These are phyloP conservation scores for Clarias macrocephalus DNA, from an alignment of 2,113 vertebrate genomes.

Conservation along the genomic window DNA sequence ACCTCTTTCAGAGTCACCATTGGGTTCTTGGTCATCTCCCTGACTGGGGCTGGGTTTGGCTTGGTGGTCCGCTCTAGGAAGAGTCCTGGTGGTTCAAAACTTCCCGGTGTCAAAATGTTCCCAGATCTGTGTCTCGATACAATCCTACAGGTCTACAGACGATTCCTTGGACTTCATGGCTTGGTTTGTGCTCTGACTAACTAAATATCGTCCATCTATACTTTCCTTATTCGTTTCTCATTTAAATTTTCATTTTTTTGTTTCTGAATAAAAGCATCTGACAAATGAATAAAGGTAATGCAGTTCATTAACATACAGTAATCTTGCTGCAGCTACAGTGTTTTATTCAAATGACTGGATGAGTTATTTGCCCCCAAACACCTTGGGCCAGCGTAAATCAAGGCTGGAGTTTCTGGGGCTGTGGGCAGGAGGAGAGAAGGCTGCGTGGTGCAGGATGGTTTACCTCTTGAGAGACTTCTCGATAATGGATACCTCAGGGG, in stretches of 20 bases:
- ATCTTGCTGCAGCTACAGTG: background rate
- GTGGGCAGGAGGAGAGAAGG: conserved; percentile 27
- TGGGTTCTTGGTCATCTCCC: no score
- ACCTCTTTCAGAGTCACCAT: no score
- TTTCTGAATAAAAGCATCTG: background rate
- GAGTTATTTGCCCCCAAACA: conserved; percentile 34
- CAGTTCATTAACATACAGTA: background rate
- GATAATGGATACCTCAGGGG: conserved; percentile 29
- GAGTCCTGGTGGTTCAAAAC: no score
- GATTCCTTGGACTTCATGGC: no score
- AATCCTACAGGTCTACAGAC: no score
- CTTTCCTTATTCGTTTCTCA: background rate
- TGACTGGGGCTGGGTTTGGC: no score
- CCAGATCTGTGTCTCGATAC: no score
- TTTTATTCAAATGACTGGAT: conserved; percentile 7
- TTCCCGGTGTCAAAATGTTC: no score
- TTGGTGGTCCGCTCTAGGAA: no score
- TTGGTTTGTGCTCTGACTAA: no score
- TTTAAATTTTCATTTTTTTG: background rate
- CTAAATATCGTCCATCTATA: background rate
- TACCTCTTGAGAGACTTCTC: conserved; percentile 37
- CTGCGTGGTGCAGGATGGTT: conserved; percentile 29
- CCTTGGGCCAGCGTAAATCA: conserved; percentile 20
- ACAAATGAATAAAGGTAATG: background rate
- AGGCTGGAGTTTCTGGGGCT: conserved; percentile 7